Base-by-base conservation (phyloP, 1,140 invertebrate species). In the Calephelis virginiensis region DNA sequence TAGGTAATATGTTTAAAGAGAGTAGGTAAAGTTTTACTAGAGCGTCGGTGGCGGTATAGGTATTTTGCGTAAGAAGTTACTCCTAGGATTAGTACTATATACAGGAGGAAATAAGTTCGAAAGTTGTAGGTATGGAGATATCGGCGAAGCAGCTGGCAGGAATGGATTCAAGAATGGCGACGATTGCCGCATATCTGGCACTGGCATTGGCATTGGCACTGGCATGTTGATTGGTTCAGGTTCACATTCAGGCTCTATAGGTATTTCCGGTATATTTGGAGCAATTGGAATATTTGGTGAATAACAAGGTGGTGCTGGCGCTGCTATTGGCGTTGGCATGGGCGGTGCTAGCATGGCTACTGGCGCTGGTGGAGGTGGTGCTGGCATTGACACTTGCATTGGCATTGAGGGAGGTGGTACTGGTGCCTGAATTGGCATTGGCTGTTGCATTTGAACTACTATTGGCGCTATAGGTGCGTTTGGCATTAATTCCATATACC, bases 21-120 rank as follows among this genome's bases (percentile, higher is more conserved):
- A 12, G n/a, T 5, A 48, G 28, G 28, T 28, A 12, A 48, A 48
- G 5, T 5, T 11, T 12, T 4, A 48, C 17, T 76, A 80, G 49
- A 82, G 67, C 45, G 73, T 79, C 0, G 80, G 82, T 5, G 81
- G 82, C 8, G 82, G 82, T 28, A 84, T 82, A 1, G 80, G 80
- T 48, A 84, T 76, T 69, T 82, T 84, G 37, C 82, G 71, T 60
- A 84, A 66, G 53, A 77, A 82, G n/a, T 82, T 75, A 13, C 73
- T 75, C 38, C 75, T 70, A 0, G 70, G 59, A 64, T 77, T 68
- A 8, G 50, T 70, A 2, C 78, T 74, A 5, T 62, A 66, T 0
- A 74, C 68, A 12, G 85, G 77, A 7, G 79, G 72, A 14, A 73
- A 45, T 6, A 77, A n/a, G 14, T 67, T 77, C 0, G 75, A 76